Conservation (phyloP, 1,140 invertebrate species). For the Ostrea edulis region DNA sequence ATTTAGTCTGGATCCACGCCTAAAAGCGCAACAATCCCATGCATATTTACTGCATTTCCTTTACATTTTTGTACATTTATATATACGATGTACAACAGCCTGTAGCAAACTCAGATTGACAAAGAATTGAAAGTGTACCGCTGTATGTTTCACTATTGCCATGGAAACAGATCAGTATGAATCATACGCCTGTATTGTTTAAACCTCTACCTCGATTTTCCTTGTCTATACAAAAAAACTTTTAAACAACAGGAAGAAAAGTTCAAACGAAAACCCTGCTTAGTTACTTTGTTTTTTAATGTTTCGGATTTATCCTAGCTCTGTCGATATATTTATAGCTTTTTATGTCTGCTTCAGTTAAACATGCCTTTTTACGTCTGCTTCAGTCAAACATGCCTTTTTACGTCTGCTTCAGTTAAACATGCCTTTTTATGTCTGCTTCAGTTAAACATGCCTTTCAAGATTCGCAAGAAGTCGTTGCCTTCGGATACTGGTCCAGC, state of each 20-base stretch:
- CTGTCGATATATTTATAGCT: constrained; percentile 5
- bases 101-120: not conserved
- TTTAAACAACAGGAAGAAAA: no score
- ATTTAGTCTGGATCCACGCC: not conserved
- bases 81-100: not conserved
- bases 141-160: not conserved
- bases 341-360: no score
- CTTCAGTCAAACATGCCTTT: no score
- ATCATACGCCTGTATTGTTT: not conserved
- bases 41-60: constrained; percentile 39
- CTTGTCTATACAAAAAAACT: not conserved
- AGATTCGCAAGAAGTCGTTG: constrained; percentile 45
- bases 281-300: not conserved
- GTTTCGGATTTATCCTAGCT: not conserved
- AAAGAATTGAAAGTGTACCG: not conserved
- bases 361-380: constrained; percentile 10
- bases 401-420: constrained; percentile 25
- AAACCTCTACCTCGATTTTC: not conserved
- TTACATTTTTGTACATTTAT: not conserved
- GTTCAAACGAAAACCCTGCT: no score
- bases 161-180: not conserved
- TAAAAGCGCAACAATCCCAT: not conserved
- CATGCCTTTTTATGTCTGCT: constrained; percentile 57
- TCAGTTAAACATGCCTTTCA: constrained; percentile 51
- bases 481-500: constrained; percentile 30